Conservation (phyloP, 2,888 invertebrate species). For the Lasioglossum figueresi region DNA sequence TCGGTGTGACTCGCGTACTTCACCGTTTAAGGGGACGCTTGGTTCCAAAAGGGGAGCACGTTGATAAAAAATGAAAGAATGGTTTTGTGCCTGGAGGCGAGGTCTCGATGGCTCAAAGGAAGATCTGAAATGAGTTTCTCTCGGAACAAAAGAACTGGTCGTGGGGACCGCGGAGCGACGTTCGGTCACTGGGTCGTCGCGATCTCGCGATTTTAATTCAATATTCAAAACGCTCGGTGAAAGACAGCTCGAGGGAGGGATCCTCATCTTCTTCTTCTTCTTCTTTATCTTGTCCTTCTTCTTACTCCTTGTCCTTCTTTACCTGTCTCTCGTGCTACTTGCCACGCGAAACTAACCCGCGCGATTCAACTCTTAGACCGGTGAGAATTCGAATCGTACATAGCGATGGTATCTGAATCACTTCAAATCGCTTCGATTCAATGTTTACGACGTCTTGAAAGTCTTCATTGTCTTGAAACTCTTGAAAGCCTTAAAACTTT, state of each 20-base stretch:
- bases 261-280: neutral
- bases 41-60: conserved; percentile 37
- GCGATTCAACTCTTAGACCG: neutral
- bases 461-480: no score
- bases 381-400: neutral
- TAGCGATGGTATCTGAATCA: no score
- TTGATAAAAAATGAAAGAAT: conserved; percentile 62
- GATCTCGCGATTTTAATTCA: conserved; percentile 52
- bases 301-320: neutral
- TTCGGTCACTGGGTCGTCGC: conserved; percentile 55
- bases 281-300: neutral
- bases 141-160: conserved; percentile 53
- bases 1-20: conserved; percentile 6
- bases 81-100: conserved; percentile 42
- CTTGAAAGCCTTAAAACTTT: no score
- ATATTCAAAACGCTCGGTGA: conserved; percentile 44
- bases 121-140: conserved; percentile 64
- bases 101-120: conserved; percentile 56
- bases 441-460: no score
- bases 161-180: conserved; percentile 16
- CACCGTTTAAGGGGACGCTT: conserved; percentile 26
- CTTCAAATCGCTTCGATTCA: no score
- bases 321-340: neutral
- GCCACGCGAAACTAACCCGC: neutral
- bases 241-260: conserved; percentile 1